Conservation (phyloP, 1,140 invertebrate species). For the Gryllus bimaculatus region DNA sequence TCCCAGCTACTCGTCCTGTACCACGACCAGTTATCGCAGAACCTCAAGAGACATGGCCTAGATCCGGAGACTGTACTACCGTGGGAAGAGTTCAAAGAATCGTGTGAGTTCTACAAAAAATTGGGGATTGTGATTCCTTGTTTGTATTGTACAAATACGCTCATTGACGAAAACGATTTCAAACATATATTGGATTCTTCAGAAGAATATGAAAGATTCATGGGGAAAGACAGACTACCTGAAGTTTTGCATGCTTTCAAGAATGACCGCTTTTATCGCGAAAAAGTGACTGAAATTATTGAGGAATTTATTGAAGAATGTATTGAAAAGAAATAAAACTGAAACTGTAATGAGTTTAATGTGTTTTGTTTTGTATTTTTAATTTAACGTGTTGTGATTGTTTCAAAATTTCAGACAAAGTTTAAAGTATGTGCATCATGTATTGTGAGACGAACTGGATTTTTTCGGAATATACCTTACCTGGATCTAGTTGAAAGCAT, state of each 20-base stretch:
- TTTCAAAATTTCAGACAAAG: too few relatives aligned
- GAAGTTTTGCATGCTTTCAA: background rate
- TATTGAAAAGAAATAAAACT: background rate
- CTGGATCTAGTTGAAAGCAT: too few relatives aligned
- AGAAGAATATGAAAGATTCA: background rate
- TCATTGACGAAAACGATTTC: background rate
- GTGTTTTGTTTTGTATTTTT: too few relatives aligned
- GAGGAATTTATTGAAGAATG: background rate
- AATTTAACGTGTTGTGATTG: too few relatives aligned
- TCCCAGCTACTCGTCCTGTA: constrained; percentile 11
- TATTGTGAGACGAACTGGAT: too few relatives aligned
- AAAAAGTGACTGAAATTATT: background rate
- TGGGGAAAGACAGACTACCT: background rate
- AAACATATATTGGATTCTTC: background rate
- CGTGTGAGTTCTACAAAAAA: background rate
- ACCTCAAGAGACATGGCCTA: background rate
- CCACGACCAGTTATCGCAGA: constrained; percentile 8
- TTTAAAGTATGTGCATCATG: too few relatives aligned
- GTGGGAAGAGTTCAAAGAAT: constrained; percentile 17
- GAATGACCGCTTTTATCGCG: background rate
- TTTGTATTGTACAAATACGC: background rate
- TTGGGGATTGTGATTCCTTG: background rate
- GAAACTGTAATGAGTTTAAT: too few relatives aligned
- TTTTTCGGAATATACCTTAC: too few relatives aligned
- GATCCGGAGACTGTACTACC: constrained; percentile 10